Percentiles rank a stretch among this genome's conserved stretches.
Evolutionary conservation across 2,888 invertebrate species (phyloP).

Genomic region (Noctua janthe): DNA sequence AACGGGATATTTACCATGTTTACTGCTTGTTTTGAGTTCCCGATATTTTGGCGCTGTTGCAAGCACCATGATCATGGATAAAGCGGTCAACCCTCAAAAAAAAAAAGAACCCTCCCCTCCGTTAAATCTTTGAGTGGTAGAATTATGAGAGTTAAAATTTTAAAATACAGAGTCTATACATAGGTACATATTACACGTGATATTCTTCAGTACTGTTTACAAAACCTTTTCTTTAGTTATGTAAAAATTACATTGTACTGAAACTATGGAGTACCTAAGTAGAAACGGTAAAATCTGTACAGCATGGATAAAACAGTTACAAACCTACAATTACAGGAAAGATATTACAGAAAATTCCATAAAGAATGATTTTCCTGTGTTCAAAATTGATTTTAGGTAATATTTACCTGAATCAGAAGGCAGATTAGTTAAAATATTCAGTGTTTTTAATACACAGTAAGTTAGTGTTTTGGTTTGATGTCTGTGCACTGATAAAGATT

Average conservation of each 20-base stretch:
- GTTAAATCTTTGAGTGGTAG: not conserved
- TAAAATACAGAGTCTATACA: not conserved
- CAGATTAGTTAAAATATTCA: slow-evolving; percentile 5
- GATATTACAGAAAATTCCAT: slow-evolving; percentile 10
- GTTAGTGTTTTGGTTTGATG: slow-evolving; percentile 4
- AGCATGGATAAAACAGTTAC: slow-evolving; percentile 2
- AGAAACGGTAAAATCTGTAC: slow-evolving; percentile 26
- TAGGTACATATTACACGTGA: slow-evolving; percentile 18
- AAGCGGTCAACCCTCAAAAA: no score
- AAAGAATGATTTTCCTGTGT: slow-evolving; percentile 32
- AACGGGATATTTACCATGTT: no score
- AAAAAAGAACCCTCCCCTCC: no score
- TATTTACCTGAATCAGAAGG: not conserved
- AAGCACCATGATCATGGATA: no score
- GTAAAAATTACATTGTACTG: slow-evolving; percentile 18
- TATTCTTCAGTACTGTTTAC: slow-evolving; percentile 31
- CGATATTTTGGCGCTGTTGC: no score
- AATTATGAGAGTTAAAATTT: not conserved
- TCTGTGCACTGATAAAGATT: slow-evolving; percentile 31
- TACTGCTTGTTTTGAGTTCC: no score
- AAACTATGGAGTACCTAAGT: slow-evolving; percentile 5
- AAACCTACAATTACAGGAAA: slow-evolving; percentile 31
- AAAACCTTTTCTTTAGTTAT: slow-evolving; percentile 15
- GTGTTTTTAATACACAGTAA: slow-evolving; percentile 13
- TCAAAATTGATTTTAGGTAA: not conserved